Base-by-base conservation (phyloP, 2,113 vertebrate species). In the Campylorhamphus procurvoides region DNA sequence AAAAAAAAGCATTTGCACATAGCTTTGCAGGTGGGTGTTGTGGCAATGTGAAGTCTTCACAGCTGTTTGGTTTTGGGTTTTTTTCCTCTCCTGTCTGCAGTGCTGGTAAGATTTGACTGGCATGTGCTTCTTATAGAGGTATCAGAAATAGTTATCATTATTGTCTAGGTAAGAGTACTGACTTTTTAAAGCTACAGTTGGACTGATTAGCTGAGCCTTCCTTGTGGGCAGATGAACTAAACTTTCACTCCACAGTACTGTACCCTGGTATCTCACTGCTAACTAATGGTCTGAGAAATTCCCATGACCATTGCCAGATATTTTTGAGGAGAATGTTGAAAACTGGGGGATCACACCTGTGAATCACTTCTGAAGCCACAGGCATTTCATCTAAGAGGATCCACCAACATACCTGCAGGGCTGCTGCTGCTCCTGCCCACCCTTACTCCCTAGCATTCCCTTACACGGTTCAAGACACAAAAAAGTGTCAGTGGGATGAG, bases 291-390 rank as follows among this genome's bases (percentile, higher is more conserved):
- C 63, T 71, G n/a, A 74, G 49, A 93, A 94, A 93, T 77, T 73
- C 39, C 42, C 27, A n/a, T 40, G 14, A 33, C 35, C 9, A 3
- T 49, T 83, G 33, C 18, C 0, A 0, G 0, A 12, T 84, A 25
- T 31, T 88, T 94, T 44, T 56, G 39, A 83, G 33, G 29, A 53
- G 37, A 58, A 52, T 33, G 35, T 5, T 74, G 56, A 52, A 80
- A 67, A 22, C 0, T 1, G 16, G 42, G 39, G 79, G 25, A 59
- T 19, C 42, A 7, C 0, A 0, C 42, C 13, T 59, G 47, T 47
- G 68, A 92, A 71, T 78, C 80, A 16, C 23, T 87, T 81, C 68
- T 71, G 47, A 73, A 89, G 27, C 20, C 27, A 69, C 50, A 86
- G 24, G 33, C 42, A 71, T 67, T 84, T 74, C 1, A 6, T 67